These are phyloP conservation scores for Propithecus coquereli DNA, from an alignment of 2,113 vertebrate species.

Conservation along the genomic window DNA sequence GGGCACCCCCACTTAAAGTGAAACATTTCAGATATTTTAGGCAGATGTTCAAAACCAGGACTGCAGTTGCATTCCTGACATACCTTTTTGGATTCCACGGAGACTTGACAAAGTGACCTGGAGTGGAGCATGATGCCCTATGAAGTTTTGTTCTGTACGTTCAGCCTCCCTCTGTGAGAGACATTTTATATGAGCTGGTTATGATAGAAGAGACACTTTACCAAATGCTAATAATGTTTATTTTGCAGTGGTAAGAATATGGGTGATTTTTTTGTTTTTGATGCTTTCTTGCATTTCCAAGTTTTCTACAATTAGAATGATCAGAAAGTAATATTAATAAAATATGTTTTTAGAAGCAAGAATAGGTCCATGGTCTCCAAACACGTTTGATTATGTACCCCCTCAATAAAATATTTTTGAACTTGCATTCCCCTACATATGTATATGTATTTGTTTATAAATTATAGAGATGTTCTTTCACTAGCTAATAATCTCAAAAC, in stretches of 20 bases:
- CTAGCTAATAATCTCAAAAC: not conserved
- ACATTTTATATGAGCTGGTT: not conserved
- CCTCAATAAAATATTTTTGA: slow-evolving; percentile 19
- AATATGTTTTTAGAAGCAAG: slow-evolving; percentile 27
- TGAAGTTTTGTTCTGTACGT: not conserved
- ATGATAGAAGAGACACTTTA: not conserved
- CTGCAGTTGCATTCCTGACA: not conserved
- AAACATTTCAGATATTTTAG: not conserved
- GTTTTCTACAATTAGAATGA: slow-evolving; percentile 37
- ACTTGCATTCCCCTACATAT: not conserved
- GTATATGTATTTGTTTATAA: not conserved
- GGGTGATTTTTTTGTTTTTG: not conserved
- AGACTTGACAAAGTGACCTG: not conserved
- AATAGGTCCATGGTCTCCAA: not conserved
- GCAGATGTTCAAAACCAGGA: not conserved
- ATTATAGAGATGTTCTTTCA: not conserved
- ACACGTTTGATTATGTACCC: not conserved
- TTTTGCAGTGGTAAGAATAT: not conserved
- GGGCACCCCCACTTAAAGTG: not conserved
- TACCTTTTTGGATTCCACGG: not conserved
- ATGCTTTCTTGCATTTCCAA: slow-evolving; percentile 34
- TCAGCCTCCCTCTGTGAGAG: not conserved
- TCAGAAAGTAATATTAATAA: not conserved
- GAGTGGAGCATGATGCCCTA: not conserved
- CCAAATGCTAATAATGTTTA: not conserved